Evolutionary conservation across 2,113 vertebrate genomes (phyloP).

Genomic region (rabbit (Oryctolagus cuniculus)): mOryCun1.1 NC_091439.1:13675001-13675500

Average conservation of each 20-base stretch:
- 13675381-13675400: not conserved
- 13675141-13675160: not conserved
- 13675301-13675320: not conserved
- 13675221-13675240: not conserved
- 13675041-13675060: not conserved
- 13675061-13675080: not conserved
- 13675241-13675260: not conserved
- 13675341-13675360: not conserved
- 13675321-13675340: not conserved
- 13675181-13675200: not conserved
- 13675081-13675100: not conserved
- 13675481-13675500: too few relatives aligned
- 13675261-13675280: not conserved
- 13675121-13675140: not conserved
- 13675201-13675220: not conserved
- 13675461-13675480: too few relatives aligned
- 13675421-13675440: not conserved
- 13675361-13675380: not conserved
- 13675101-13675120: not conserved
- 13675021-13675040: not conserved
- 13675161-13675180: not conserved
- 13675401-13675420: not conserved
- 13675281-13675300: not conserved
- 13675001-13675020: not conserved
- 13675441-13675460: not conserved